phyloP scores from a whole-genome alignment of 2,888 invertebrate genomes.

The Hoplodrina blanda region DNA sequence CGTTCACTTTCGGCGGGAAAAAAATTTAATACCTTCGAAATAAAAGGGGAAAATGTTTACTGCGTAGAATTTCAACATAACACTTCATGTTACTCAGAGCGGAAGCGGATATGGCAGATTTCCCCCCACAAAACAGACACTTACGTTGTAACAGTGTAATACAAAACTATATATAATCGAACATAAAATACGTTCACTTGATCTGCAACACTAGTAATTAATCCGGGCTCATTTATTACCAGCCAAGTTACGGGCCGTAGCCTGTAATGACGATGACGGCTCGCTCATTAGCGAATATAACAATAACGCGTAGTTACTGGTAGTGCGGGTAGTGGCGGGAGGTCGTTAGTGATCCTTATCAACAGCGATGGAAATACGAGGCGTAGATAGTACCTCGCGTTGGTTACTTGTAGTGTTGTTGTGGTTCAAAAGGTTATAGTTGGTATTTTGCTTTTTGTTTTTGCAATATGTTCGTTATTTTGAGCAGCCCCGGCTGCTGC shows the following conservation, averaged over 20 bases:
- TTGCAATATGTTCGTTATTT: no score
- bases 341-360: slow-evolving; percentile 52
- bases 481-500: no score
- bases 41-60: neutral
- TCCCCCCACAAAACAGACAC: neutral
- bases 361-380: neutral
- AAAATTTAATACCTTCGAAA: neutral
- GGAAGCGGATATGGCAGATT: neutral
- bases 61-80: neutral
- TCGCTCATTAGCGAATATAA: slow-evolving; percentile 57
- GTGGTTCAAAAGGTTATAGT: neutral
- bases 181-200: slow-evolving; percentile 5
- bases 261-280: slow-evolving; percentile 40
- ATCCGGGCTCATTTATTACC: slow-evolving; percentile 45
- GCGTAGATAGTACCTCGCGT: neutral
- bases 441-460: neutral
- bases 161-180: slow-evolving; percentile 10
- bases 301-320: slow-evolving; percentile 48
- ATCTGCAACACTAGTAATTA: slow-evolving; percentile 29
- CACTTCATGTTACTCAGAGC: neutral
- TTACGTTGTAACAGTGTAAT: neutral
- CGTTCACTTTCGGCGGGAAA: no score
- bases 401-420: slow-evolving; percentile 2
- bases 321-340: neutral
- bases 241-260: slow-evolving; percentile 1